Evolutionary conservation across 2,888 invertebrate genomes (phyloP), one percentile per base, ranked within the genome.

Genomic region (Lasius fuliginosus): DNA sequence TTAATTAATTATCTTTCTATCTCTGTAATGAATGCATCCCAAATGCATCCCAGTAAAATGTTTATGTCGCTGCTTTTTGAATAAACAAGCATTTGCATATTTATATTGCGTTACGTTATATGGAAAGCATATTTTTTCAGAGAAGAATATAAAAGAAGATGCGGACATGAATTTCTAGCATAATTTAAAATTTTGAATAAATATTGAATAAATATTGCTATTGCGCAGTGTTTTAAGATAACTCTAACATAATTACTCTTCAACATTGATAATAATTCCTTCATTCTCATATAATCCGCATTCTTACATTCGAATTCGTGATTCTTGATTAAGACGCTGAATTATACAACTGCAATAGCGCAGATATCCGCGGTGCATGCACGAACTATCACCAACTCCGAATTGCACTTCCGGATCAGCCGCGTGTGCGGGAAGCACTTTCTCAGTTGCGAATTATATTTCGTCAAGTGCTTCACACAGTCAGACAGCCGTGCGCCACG

Each of bases 391-490:
- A 49, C 68, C 77, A 77, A 77, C 82, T 77, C 68, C 15, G 58
- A 68, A 84, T 79, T 82, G 83, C 83, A 82, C 85, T 82, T 82
- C 81, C 18, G 85, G 76, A 85, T 79, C 79, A 84, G 71, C 79
- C 86, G 85, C 85, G 82, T 67, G 79, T 82, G 53, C 53, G 71
- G 60, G 83, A 75, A 83, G 83, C 81, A 86, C 87, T 86, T 86
- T 85, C 82, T 74, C 81, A 82, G 64, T 65, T 75, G 82, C 76
- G 69, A 75, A 87, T 83, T 85, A 86, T 89, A 87, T 87, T 87
- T 89, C 84, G 87, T 89, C 86, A 86, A 77, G 77, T 77, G 68
- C 83, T 83, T 89, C 86, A 83, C 84, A 65, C 82, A 86, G 86
- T 82, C 79, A 82, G 82, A 79, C 36, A 58, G 83, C 83, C 88